These are phyloP conservation scores for Myrmecobius fasciatus DNA, from an alignment of 2,113 vertebrate species.

Conservation along the genomic window DNA sequence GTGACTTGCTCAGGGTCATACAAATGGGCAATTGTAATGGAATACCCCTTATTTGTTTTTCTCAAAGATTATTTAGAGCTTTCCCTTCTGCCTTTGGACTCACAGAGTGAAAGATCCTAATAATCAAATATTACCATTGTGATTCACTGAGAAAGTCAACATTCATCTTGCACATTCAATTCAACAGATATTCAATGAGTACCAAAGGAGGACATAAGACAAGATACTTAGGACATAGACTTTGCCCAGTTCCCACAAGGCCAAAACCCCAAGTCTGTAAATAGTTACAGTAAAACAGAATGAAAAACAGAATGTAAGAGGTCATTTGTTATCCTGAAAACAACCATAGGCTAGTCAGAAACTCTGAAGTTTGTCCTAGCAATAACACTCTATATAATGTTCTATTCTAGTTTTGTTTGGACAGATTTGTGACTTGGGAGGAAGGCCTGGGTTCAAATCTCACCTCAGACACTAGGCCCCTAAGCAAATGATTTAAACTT, in stretches of 20 bases:
- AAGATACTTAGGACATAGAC: neutral
- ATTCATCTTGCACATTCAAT: neutral
- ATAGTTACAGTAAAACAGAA: neutral
- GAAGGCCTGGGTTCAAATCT: neutral
- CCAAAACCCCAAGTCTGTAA: neutral
- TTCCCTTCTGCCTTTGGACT: conserved; percentile 46
- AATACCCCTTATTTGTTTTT: conserved; percentile 51
- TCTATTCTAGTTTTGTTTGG: neutral
- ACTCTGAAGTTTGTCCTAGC: neutral
- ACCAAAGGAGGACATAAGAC: neutral
- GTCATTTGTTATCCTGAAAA: neutral
- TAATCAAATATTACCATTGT: conserved; percentile 57
- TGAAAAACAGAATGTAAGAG: neutral
- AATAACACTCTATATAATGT: neutral
- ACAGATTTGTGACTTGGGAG: neutral
- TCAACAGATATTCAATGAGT: neutral
- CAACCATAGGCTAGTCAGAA: neutral
- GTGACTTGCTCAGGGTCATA: neutral
- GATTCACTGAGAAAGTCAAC: conserved; percentile 49
- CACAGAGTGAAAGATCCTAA: conserved; percentile 38
- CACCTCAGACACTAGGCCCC: neutral
- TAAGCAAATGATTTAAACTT: neutral
- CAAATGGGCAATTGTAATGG: neutral
- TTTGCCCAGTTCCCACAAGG: neutral
- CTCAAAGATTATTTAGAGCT: conserved; percentile 67